Conservation (phyloP, 2,113 vertebrate genomes). For the Polypterus senegalus region DNA sequence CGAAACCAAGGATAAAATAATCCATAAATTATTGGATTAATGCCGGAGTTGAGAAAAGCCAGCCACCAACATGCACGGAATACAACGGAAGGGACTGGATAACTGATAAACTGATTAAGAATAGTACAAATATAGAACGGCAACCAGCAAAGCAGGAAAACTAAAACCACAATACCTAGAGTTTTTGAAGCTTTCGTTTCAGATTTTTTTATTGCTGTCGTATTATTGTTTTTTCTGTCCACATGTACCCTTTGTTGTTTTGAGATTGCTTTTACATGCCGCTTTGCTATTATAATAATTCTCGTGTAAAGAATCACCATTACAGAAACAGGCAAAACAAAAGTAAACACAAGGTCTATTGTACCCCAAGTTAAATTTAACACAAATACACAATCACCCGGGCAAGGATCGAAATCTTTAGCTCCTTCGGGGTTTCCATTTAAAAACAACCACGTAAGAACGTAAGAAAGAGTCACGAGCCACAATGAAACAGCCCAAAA, state of each 20-base stretch:
- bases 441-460: conserved; percentile 5
- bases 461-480: conserved; percentile 3
- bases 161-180: conserved; percentile 6
- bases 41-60: conserved; percentile 7
- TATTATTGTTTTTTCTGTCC: not conserved
- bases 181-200: conserved; percentile 11
- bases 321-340: conserved; percentile 1
- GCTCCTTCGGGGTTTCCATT: conserved; percentile 1
- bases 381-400: conserved; percentile 2
- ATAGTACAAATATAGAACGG: conserved; percentile 3
- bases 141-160: conserved; percentile 8
- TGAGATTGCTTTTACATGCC: not conserved
- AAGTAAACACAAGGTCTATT: not conserved
- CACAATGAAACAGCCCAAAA: conserved; percentile 1
- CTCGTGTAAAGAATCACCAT: conserved; percentile 9
- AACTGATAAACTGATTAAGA: conserved; percentile 4
- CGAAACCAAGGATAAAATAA: conserved; percentile 14
- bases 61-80: conserved; percentile 8
- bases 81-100: not conserved
- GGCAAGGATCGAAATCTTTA: not conserved
- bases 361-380: not conserved
- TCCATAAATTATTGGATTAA: conserved; percentile 11
- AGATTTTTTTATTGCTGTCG: too few relatives aligned
- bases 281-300: conserved; percentile 1
- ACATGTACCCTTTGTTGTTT: conserved; percentile 2